These are phyloP conservation scores for Coluber constrictor DNA, from an alignment of 2,797 vertebrate genomes.

Conservation along the genomic window DNA sequence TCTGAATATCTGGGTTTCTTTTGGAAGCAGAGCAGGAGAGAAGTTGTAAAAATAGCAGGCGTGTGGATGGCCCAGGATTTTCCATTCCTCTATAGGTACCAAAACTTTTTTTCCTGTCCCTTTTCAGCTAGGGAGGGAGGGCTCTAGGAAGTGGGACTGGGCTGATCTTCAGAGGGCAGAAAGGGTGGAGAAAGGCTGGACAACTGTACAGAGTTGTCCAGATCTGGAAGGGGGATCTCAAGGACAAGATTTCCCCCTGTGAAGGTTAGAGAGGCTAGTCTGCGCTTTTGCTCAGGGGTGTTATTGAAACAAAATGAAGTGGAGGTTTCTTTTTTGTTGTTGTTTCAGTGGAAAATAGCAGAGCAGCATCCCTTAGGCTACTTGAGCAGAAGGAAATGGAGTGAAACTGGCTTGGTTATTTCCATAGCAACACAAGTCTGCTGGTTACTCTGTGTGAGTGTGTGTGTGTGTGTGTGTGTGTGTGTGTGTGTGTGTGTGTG, in stretches of 20 bases:
- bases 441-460: slow-evolving; percentile 29
- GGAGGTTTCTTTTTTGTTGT: slow-evolving; percentile 31
- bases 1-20: not conserved
- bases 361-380: slow-evolving; percentile 45
- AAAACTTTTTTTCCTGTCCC: slow-evolving; percentile 53
- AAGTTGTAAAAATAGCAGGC: slow-evolving; percentile 21
- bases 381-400: slow-evolving; percentile 24
- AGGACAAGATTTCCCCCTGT: slow-evolving; percentile 36
- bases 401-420: slow-evolving; percentile 63
- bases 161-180: slow-evolving; percentile 71
- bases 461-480: not conserved
- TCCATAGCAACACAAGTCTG: slow-evolving; percentile 54
- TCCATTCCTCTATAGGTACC: slow-evolving; percentile 46
- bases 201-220: slow-evolving; percentile 63
- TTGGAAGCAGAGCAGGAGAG: not conserved
- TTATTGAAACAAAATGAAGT: slow-evolving; percentile 15
- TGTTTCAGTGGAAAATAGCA: slow-evolving; percentile 37
- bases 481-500: not conserved
- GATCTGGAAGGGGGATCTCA: slow-evolving; percentile 29
- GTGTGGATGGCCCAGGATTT: slow-evolving; percentile 7
- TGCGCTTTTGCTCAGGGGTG: slow-evolving; percentile 12
- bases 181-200: slow-evolving; percentile 85
- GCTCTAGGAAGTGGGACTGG: slow-evolving; percentile 92
- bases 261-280: slow-evolving; percentile 22
- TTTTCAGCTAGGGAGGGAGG: slow-evolving; percentile 67